phyloP scores from a whole-genome alignment of 2,113 vertebrate species.

The Ovis canadensis region DNA sequence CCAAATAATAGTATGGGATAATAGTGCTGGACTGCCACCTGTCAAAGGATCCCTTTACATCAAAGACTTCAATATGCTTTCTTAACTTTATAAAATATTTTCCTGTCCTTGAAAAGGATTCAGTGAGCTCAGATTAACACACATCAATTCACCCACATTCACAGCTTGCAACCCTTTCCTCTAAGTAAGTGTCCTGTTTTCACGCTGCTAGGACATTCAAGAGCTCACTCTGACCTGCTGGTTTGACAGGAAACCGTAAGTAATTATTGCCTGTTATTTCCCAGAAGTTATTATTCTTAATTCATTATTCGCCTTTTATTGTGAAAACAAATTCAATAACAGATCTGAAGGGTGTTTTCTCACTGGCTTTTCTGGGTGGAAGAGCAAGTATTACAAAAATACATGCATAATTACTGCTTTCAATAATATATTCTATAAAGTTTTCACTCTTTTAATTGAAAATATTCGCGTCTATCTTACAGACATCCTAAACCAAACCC shows the following conservation, averaged over 20 bases:
- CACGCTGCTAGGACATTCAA: neutral
- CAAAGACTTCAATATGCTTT: neutral
- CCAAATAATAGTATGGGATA: neutral
- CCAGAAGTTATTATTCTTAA: neutral
- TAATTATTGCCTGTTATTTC: neutral
- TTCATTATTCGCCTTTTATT: neutral
- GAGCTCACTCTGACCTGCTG: neutral
- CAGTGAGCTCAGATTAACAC: neutral
- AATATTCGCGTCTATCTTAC: neutral
- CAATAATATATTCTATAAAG: neutral
- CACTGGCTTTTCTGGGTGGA: neutral
- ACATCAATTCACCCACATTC: neutral
- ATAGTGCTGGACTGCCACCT: neutral
- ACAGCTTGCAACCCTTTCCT: neutral
- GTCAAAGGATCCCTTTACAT: neutral
- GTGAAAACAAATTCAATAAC: neutral
- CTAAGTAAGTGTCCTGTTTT: neutral
- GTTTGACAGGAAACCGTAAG: neutral
- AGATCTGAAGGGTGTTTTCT: neutral
- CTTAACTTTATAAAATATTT: neutral
- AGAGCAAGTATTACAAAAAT: neutral
- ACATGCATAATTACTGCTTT: neutral
- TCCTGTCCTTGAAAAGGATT: neutral
- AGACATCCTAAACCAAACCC: neutral
- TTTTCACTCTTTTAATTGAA: neutral